Base-by-base conservation (phyloP, 2,113 vertebrate genomes). In the Sturnus vulgaris region DNA sequence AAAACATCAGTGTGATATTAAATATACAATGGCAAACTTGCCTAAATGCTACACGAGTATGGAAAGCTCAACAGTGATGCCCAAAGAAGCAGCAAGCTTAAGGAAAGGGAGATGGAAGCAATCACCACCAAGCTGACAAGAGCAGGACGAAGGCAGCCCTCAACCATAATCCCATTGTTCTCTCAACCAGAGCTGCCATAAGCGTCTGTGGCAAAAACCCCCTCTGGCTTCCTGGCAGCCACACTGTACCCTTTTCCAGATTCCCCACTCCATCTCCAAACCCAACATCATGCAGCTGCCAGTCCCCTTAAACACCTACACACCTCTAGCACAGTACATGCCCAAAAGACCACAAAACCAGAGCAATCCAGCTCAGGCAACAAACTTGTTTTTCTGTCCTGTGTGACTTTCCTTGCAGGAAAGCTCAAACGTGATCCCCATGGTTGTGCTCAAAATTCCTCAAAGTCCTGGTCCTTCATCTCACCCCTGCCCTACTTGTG, bases 391-490 rank as follows among this genome's bases (percentile, higher is more conserved):
- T 50, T 64, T 27, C 24, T 61, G 46, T 52, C 42, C 21, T 28
- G 19, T 31, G 33, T 1, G 9, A 55, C 56, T 40, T 30, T 19
- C 3, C 28, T 53, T 20, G 31, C 3, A 4, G 15, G 2, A 6
- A 2, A 79, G 37, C 56, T 70, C 61, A 76, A 21, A 46, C 3
- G 5, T 15, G 9, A 61, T 27, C 27, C 15, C 24, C 4, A 0
- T 12, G 55, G n/a, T n/a, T 35, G 18, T 12, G 15, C 24, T 75
- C 66, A 40, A 30, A 42, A n/a, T 14, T 59, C 21, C 24, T 21
- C 4, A 0, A 0, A 52, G 49, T 35, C 19, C 44, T 46, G 19
- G 24, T 63, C 47, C 39, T 16, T 52, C 0, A 0, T 19, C 19
- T 59, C 46, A 46, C 7, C 33, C 30, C 40, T 47, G 12, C 8